Base-by-base conservation (phyloP, 2,797 vertebrate species). In the Falco columbarius region DNA sequence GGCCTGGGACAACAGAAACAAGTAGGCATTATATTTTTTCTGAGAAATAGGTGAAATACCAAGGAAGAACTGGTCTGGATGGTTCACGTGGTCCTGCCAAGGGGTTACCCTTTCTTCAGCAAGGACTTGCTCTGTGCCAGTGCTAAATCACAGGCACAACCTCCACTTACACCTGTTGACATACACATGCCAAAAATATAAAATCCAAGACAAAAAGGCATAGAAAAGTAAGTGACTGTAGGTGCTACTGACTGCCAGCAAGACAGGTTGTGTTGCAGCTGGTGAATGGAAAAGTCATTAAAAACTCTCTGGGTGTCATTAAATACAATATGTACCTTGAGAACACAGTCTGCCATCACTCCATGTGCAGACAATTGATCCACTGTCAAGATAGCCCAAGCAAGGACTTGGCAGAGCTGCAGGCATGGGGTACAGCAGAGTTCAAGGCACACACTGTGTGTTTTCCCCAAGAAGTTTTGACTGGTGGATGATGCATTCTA, bases 241-340 rank as follows among this genome's bases (percentile, higher is more conserved):
- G 22, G 59, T 66, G 42, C 51, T 71, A 63, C 62, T 76, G 67
- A 73, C n/a, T 94, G 44, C 51, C 82, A 91, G 47, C 16, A 93
- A 95, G 92, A 86, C 40, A 94, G 65, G 47, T 87, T 90, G 67
- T 36, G 40, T 58, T 93, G 29, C 89, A 97, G 49, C 81, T 97
- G 77, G 74, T 77, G 51, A 65, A 94, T 71, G 92, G 92, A 89
- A 97, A 97, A 97, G 82, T 95, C 90, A 94, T 97, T 96, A 96
- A 54, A 59, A 94, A 30, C 30, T 67, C 73, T 96, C 12, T 62
- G 61, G 93, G 46, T 44, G 80, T 91, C 90, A 93, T 70, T 95
- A 96, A 97, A 89, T 89, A 46, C 44, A 56, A 54, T 2, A 10
- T 26, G 82, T 93, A 97, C 97, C 34, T 65, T 21, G 66, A 97